phyloP scores from a whole-genome alignment of 1,140 invertebrate species.

The Drosophila tristis region DNA sequence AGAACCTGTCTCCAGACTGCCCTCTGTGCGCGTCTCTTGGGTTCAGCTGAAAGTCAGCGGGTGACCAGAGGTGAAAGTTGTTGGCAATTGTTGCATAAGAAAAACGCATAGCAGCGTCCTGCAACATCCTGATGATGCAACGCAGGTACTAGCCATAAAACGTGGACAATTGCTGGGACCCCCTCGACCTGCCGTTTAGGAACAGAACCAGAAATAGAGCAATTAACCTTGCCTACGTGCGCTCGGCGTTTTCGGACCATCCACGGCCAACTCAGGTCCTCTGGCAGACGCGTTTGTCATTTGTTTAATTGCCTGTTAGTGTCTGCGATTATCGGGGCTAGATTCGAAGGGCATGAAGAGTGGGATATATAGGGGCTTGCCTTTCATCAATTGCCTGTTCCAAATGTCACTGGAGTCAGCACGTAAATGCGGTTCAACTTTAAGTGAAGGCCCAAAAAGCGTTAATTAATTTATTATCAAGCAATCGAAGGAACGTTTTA shows the following conservation, averaged over 20 bases:
- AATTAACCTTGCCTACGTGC: constrained; percentile 76
- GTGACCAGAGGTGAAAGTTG: constrained; percentile 46
- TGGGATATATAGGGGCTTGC: constrained; percentile 12
- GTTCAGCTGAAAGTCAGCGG: constrained; percentile 16
- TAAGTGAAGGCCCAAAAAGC: constrained; percentile 39
- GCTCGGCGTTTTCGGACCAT: constrained; percentile 1
- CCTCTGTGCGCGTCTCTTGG: neutral
- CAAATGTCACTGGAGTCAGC: constrained; percentile 47
- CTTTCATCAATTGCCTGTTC: constrained; percentile 20
- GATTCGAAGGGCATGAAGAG: constrained; percentile 1
- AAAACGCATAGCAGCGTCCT: neutral
- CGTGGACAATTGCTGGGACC: constrained; percentile 1
- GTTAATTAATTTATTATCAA: constrained; percentile 63
- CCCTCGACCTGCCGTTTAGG: constrained; percentile 1
- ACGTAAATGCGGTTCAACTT: constrained; percentile 52
- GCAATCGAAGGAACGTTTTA: constrained; percentile 35
- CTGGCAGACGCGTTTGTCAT: constrained; percentile 32
- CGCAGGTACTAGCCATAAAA: constrained; percentile 41
- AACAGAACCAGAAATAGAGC: constrained; percentile 63
- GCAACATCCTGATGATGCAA: constrained; percentile 37
- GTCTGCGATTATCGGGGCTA: constrained; percentile 55
- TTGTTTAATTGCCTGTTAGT: constrained; percentile 61
- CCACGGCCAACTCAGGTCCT: constrained; percentile 10
- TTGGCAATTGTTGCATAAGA: constrained; percentile 33
- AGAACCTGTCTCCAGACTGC: constrained; percentile 38